phyloP scores from a whole-genome alignment of 2,113 vertebrate species.

The Atlantisia rogersi region DNA sequence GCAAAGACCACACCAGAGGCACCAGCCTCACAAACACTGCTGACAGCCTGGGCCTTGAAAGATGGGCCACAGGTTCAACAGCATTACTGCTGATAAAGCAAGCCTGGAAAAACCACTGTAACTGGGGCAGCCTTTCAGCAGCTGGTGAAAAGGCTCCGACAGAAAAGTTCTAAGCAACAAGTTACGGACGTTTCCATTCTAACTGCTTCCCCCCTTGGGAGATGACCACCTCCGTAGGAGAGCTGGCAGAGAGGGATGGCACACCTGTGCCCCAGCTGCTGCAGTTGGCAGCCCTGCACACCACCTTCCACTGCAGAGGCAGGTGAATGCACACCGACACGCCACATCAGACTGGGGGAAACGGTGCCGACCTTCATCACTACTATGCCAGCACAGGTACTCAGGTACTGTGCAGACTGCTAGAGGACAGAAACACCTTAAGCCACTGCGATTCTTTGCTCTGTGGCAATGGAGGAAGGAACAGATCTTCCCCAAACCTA shows the following conservation, averaged over 20 bases:
- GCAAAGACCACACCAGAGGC: background rate
- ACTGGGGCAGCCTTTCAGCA: background rate
- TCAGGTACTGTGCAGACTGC: background rate
- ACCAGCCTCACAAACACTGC: background rate
- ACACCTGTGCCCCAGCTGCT: background rate
- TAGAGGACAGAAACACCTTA: background rate
- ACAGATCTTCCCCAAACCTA: background rate
- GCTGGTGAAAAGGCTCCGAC: background rate
- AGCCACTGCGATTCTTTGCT: background rate
- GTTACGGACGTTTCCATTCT: background rate
- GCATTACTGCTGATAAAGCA: background rate
- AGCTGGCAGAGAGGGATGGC: background rate
- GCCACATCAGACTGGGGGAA: background rate
- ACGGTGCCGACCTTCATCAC: no score
- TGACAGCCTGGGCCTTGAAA: background rate
- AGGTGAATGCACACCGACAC: background rate
- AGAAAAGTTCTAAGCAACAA: background rate
- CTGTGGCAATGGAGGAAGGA: background rate
- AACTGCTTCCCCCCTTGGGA: background rate
- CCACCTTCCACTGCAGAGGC: background rate
- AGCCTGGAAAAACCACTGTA: background rate
- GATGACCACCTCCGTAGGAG: background rate
- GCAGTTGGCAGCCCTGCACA: rapidly evolving
- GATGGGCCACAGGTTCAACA: background rate
- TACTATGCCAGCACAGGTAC: background rate